Evolutionary conservation across 1,140 invertebrate species (phyloP).

Genomic region (Fragariocoptes setiger): DNA sequence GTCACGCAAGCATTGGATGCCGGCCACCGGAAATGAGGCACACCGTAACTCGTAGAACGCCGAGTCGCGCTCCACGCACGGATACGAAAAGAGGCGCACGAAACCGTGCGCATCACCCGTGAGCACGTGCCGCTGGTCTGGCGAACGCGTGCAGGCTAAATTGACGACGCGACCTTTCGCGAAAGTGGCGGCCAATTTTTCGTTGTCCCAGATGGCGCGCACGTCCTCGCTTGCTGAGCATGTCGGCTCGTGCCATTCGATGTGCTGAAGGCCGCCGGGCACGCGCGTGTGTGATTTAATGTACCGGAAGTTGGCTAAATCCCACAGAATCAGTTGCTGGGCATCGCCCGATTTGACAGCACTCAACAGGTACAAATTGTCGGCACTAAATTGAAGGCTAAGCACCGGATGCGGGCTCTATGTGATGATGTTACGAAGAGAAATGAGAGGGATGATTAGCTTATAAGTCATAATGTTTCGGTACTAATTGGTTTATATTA

Average conservation of each 20-base stretch:
- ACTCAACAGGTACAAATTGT: slow-evolving; percentile 6
- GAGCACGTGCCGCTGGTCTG: slow-evolving; percentile 44
- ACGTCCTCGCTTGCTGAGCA: slow-evolving; percentile 9
- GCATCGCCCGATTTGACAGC: slow-evolving; percentile 7
- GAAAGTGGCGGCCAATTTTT: slow-evolving; percentile 34
- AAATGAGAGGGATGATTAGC: slow-evolving; percentile 2
- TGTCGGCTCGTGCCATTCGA: slow-evolving; percentile 8
- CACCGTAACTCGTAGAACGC: background rate
- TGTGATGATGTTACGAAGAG: too few species aligned
- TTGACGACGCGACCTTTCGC: slow-evolving; percentile 28
- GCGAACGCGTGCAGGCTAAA: slow-evolving; percentile 39
- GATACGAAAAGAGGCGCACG: slow-evolving; percentile 41
- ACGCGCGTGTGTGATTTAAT: slow-evolving; percentile 4
- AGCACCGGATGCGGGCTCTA: slow-evolving; percentile 7
- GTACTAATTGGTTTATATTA: background rate
- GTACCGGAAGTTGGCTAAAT: slow-evolving; percentile 8
- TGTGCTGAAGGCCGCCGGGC: background rate
- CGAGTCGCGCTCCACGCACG: slow-evolving; percentile 13
- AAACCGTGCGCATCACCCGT: slow-evolving; percentile 68
- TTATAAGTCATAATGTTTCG: background rate
- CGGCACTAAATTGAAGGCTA: slow-evolving; percentile 7
- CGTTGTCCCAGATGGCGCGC: slow-evolving; percentile 52
- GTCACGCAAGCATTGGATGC: too few species aligned
- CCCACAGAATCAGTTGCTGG: slow-evolving; percentile 9
- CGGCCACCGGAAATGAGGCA: too few species aligned